These are phyloP conservation scores for Dendrolimus kikuchii DNA, from an alignment of 1,140 invertebrate genomes.

Conservation along the genomic window DNA sequence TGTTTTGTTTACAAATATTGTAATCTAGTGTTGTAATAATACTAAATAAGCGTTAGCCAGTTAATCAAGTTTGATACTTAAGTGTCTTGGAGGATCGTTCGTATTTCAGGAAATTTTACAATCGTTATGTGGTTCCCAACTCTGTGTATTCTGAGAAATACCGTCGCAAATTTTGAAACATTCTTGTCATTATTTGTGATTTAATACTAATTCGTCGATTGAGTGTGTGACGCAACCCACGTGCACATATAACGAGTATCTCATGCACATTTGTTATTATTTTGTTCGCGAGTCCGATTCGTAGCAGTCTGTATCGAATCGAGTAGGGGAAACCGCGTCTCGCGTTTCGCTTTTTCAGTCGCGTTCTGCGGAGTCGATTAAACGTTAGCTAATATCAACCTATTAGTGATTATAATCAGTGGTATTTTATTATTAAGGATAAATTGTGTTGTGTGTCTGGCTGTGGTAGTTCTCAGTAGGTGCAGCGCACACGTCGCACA, in stretches of 20 bases:
- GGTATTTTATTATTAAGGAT: constrained; percentile 37
- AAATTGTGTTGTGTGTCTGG: neutral
- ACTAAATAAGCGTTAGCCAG: constrained; percentile 38
- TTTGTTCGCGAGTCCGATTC: constrained; percentile 74
- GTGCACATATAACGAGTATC: constrained; percentile 68
- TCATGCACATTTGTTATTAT: constrained; percentile 77
- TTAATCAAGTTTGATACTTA: constrained; percentile 46
- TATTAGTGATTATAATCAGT: constrained; percentile 46
- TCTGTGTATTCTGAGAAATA: constrained; percentile 41
- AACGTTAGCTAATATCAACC: constrained; percentile 25
- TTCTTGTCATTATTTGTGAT: constrained; percentile 24
- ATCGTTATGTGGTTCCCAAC: constrained; percentile 46
- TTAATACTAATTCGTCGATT: constrained; percentile 30
- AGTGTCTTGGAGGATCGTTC: constrained; percentile 57
- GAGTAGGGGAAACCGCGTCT: constrained; percentile 51
- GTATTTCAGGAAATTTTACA: constrained; percentile 61
- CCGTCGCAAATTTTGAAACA: constrained; percentile 33
- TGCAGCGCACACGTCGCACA: constrained; percentile 51
- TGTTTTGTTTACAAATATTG: constrained; percentile 70
- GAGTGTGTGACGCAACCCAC: constrained; percentile 61
- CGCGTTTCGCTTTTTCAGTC: constrained; percentile 46
- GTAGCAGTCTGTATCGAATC: constrained; percentile 51
- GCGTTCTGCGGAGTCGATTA: constrained; percentile 39
- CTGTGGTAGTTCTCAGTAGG: constrained; percentile 23
- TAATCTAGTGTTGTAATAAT: constrained; percentile 52